Conservation (phyloP, 2,797 vertebrate genomes). For the Tachyglossus aculeatus region DNA sequence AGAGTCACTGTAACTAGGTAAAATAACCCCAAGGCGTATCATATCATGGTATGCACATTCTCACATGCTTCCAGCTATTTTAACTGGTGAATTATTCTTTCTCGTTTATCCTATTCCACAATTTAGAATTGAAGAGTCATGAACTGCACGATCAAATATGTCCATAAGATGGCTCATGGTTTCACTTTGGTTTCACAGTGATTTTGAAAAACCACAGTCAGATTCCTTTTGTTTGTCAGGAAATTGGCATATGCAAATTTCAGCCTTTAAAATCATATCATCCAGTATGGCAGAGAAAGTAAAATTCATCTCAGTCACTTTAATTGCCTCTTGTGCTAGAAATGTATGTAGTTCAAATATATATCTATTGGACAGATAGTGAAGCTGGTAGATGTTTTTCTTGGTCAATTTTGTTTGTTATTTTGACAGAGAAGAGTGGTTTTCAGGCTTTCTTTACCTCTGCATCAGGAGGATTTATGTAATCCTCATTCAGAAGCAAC, state of each 20-base stretch:
- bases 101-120: no score
- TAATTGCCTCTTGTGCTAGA: constrained; percentile 47
- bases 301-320: constrained; percentile 44
- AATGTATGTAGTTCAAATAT: constrained; percentile 2
- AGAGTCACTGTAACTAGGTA: no score
- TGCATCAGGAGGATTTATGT: constrained; percentile 33
- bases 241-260: constrained; percentile 39
- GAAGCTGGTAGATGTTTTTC: not conserved
- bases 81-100: no score
- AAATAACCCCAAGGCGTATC: no score
- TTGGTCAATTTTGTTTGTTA: constrained; percentile 25
- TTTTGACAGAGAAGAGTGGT: constrained; percentile 37
- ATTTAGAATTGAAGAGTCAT: no score
- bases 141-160: no score
- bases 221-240: constrained; percentile 26
- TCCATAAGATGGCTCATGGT: not conserved
- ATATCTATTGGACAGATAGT: constrained; percentile 24
- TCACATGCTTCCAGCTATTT: no score
- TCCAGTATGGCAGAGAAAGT: constrained; percentile 24
- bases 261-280: constrained; percentile 52
- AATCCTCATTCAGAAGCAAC: no score
- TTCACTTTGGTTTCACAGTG: constrained; percentile 16
- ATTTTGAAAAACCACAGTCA: constrained; percentile 9
- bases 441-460: constrained; percentile 42
- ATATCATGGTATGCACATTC: no score